These are phyloP conservation scores for Bombus huntii DNA, from an alignment of 1,140 invertebrate species.

Conservation along the genomic window DNA sequence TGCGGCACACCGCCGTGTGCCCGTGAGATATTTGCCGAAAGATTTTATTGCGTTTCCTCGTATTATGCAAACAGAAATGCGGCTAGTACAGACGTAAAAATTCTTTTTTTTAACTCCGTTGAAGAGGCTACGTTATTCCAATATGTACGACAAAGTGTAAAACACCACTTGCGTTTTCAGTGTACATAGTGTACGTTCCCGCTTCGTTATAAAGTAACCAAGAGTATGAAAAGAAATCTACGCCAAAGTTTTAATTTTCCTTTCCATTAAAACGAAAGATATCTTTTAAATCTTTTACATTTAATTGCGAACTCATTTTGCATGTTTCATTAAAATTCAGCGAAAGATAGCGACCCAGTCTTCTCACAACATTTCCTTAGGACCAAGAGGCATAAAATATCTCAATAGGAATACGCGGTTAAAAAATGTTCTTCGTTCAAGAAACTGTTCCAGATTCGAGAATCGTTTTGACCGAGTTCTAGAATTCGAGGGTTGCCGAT, in stretches of 20 bases:
- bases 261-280: neutral
- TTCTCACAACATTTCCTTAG: neutral
- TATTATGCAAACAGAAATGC: neutral
- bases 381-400: neutral
- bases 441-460: neutral
- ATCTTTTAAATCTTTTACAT: neutral
- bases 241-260: neutral
- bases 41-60: constrained; percentile 7
- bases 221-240: neutral
- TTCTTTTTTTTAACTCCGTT: neutral
- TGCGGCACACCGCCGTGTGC: neutral
- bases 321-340: neutral
- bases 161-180: neutral
- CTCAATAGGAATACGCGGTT: neutral
- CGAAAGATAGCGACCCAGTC: too few relatives aligned
- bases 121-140: neutral
- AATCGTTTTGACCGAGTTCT: neutral
- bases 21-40: constrained; percentile 20
- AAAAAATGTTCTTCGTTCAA: neutral
- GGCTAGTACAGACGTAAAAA: neutral
- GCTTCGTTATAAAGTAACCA: neutral
- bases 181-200: too few relatives aligned
- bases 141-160: constrained; percentile 1
- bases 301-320: neutral
- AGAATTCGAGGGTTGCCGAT: neutral